Evolutionary conservation across 2,888 invertebrate species (phyloP), one percentile per base, ranked within the genome.

Genomic region (Colostygia pectinataria): DNA sequence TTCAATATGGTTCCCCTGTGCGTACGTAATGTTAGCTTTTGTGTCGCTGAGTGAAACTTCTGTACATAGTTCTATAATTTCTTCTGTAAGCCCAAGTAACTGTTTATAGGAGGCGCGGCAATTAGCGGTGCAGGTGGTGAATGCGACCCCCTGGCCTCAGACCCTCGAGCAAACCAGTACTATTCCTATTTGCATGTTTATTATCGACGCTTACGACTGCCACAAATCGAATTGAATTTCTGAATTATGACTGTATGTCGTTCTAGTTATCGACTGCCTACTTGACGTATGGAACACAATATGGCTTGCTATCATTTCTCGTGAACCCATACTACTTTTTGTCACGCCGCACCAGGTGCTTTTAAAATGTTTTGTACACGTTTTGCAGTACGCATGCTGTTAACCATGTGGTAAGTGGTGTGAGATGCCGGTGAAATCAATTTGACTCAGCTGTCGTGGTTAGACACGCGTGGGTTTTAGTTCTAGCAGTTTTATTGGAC

Each of bases 81-180:
- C 15, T 28, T 27, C 36, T 48, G 36, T 37, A 41, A 10, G 25
- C 41, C 20, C 27, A 20, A 74, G 68, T 86, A 87, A 81, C 81
- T 78, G 81, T 83, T 80, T 68, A 77, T 74, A 72, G 75, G 79
- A 83, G 83, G 83, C 75, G 80, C 78, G 79, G 85, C 81, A 87
- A 89, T 87, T 86, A 87, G 81, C 80, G 75, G 80, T 80, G 70
- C 83, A 83, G 82, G 82, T 86, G 87, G 82, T 80, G 83, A 86
- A 80, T 79, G 76, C 81, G 80, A 82, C 78, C 83, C 80, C 66
- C 71, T 80, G 83, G 80, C 85, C 83, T 77, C 70, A 63, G 65
- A 50, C 54, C 60, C 62, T 56, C 56, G 33, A 47, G 51, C 51
- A 40, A 52, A 45, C 40, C 63, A 65, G 65, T 65, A 66, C 68